Evolutionary conservation across 1,140 invertebrate genomes (phyloP).

Genomic region (Leucophenga varia): DNA sequence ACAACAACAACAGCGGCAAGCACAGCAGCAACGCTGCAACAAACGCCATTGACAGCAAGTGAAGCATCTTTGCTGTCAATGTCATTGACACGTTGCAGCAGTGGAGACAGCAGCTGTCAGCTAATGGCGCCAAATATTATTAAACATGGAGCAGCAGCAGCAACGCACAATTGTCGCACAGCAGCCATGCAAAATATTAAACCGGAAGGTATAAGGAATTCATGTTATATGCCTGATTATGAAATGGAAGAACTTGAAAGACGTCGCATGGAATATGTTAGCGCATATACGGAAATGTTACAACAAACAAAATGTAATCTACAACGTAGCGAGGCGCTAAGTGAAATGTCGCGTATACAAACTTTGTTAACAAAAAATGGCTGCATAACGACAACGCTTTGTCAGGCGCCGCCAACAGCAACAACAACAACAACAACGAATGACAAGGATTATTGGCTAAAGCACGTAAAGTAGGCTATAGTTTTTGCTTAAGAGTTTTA

Average conservation of each 20-base stretch:
- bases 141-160: no score
- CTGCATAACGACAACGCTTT: constrained; percentile 33
- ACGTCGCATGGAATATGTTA: constrained; percentile 22
- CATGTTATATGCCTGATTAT: no score
- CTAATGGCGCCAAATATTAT: not conserved
- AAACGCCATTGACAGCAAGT: no score
- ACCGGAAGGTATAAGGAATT: no score
- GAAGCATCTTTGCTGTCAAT: no score
- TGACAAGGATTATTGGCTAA: constrained; percentile 13
- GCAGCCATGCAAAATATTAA: no score
- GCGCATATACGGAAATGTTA: constrained; percentile 27
- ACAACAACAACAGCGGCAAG: no score
- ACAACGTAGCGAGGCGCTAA: no score
- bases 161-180: constrained; percentile 4
- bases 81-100: constrained; percentile 22
- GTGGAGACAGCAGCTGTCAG: constrained; percentile 13
- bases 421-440: constrained; percentile 7
- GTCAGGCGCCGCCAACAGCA: not conserved
- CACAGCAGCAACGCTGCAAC: no score
- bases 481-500: not conserved
- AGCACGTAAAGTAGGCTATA: constrained; percentile 28
- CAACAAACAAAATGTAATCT: constrained; percentile 20
- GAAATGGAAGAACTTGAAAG: no score
- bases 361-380: constrained; percentile 44
- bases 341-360: no score